A percentile compares a stretch with the other conserved stretches of the same genome.
phyloP scores from a whole-genome alignment of 2,797 vertebrate genomes.

The Artibeus jamaicensis region DNA sequence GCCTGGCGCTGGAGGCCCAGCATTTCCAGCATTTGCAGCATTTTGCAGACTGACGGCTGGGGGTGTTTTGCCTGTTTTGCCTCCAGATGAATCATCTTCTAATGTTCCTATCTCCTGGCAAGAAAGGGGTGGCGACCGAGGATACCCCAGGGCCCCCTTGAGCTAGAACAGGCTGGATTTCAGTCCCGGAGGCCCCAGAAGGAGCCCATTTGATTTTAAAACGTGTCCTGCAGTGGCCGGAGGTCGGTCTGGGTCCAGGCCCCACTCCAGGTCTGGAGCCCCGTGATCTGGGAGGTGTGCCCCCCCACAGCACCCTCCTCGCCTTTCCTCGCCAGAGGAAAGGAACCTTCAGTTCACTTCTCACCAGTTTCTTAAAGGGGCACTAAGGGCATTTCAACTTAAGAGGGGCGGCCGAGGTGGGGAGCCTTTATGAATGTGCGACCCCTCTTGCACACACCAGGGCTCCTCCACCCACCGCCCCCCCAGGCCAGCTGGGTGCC shows the following conservation, averaged over 20 bases:
- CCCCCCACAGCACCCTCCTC: neutral
- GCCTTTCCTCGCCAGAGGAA: neutral
- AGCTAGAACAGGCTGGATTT: accelerated
- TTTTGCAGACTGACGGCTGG: no score
- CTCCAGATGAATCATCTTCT: neutral
- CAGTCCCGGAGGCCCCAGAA: neutral
- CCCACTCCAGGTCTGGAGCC: neutral
- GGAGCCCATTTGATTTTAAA: neutral
- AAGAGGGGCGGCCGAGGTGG: conserved; percentile 73
- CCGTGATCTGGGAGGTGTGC: neutral
- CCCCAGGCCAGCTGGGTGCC: conserved; percentile 62
- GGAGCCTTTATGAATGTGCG: conserved; percentile 60
- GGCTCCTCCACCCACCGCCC: neutral
- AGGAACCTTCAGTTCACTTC: conserved; percentile 69
- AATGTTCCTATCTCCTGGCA: neutral
- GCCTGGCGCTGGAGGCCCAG: accelerated
- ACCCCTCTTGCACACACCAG: conserved; percentile 50
- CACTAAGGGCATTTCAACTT: conserved; percentile 81
- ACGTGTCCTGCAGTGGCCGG: neutral
- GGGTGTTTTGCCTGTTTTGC: neutral
- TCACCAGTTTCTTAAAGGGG: conserved; percentile 79
- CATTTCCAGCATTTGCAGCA: accelerated
- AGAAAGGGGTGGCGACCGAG: neutral
- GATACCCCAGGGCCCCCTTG: accelerated
- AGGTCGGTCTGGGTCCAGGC: neutral